These are phyloP conservation scores for Drosophila takahashii DNA, from an alignment of 1,140 invertebrate genomes.

Conservation along the genomic window DNA sequence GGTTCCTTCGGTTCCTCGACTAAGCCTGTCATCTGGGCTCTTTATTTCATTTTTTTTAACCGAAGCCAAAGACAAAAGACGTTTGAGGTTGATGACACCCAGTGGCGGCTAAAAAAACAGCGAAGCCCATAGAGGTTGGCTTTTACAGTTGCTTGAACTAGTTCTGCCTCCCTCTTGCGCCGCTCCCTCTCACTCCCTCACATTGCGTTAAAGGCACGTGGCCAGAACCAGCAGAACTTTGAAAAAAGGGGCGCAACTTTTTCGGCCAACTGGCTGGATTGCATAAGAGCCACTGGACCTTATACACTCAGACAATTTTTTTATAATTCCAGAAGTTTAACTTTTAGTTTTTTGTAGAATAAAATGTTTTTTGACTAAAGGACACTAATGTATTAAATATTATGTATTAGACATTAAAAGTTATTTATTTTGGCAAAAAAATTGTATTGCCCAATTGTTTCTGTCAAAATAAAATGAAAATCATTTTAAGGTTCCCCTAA, in stretches of 20 bases:
- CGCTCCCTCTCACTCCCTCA: conserved; percentile 3
- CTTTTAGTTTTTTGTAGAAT: too few species aligned
- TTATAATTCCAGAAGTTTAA: not conserved
- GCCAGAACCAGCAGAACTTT: conserved; percentile 42
- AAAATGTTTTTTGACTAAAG: too few species aligned
- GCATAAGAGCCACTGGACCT: conserved; percentile 60
- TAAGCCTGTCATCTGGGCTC: conserved; percentile 68
- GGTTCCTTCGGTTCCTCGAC: conserved; percentile 35
- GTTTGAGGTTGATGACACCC: conserved; percentile 74
- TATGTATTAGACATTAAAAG: too few species aligned
- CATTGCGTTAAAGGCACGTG: conserved; percentile 27
- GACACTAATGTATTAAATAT: too few species aligned
- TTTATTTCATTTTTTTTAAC: conserved; percentile 42
- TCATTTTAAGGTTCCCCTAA: too few species aligned
- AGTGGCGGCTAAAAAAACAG: conserved; percentile 28
- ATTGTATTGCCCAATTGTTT: too few species aligned
- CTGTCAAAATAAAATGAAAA: too few species aligned
- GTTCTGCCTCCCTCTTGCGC: conserved; percentile 49
- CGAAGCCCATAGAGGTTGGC: conserved; percentile 54
- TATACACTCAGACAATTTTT: conserved; percentile 1
- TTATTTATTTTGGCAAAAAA: too few species aligned
- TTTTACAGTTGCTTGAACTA: conserved; percentile 81
- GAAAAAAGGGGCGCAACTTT: conserved; percentile 60
- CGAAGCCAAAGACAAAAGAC: conserved; percentile 71
- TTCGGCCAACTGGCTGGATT: conserved; percentile 54